Evolutionary conservation across 2,797 vertebrate genomes (phyloP).

Genomic region (Mastacembelus armatus): DNA sequence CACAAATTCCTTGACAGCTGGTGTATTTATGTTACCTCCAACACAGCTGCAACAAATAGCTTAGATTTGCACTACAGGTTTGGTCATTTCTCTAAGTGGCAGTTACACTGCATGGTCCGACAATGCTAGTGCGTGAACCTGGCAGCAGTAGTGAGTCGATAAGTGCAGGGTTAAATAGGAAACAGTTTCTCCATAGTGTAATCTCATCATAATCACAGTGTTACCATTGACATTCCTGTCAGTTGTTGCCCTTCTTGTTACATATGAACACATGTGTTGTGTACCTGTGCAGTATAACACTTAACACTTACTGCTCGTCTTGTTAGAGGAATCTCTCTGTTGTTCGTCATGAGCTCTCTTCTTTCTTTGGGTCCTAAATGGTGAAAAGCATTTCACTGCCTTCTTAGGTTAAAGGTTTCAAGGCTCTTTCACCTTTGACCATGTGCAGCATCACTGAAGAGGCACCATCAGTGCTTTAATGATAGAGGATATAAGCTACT

Average conservation of each 20-base stretch:
- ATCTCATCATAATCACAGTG: background rate
- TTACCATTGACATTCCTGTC: background rate
- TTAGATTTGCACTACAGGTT: background rate
- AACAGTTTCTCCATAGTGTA: background rate
- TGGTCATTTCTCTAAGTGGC: conserved; percentile 1
- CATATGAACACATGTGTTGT: too few relatives aligned
- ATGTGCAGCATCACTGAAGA: background rate
- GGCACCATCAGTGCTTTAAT: too few relatives aligned
- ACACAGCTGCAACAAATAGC: too few relatives aligned
- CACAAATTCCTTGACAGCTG: background rate
- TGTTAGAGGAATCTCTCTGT: too few relatives aligned
- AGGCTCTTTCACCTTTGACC: background rate
- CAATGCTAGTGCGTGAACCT: background rate
- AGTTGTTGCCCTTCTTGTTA: too few relatives aligned
- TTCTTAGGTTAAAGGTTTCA: background rate
- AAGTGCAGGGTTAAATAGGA: background rate
- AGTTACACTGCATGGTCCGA: background rate
- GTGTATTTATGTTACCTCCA: background rate
- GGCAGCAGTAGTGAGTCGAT: background rate
- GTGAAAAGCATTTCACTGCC: too few relatives aligned
- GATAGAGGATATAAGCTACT: too few relatives aligned
- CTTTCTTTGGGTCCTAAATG: too few relatives aligned
- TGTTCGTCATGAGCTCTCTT: background rate
- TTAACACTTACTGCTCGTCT: background rate
- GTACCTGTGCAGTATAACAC: background rate